Conservation (phyloP, 2,113 vertebrate genomes). For the Thunnus thynnus region DNA sequence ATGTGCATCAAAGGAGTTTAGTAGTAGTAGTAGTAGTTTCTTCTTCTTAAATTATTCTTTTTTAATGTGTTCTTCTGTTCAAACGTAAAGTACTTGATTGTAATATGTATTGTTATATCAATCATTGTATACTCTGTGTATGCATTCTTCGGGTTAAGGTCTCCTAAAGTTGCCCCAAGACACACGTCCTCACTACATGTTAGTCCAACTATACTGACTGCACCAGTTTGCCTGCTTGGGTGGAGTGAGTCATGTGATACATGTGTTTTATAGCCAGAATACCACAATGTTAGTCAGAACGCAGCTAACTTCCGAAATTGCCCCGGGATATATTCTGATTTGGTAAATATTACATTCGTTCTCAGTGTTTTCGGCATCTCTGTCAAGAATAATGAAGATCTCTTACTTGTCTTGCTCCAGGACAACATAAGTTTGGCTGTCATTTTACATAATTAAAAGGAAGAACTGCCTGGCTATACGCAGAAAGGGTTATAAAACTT, state of each 20-base stretch:
- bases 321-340: slow-evolving; percentile 18
- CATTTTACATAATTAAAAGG: slow-evolving; percentile 63
- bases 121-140: neutral
- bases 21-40: neutral
- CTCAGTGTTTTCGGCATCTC: slow-evolving; percentile 17
- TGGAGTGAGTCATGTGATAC: neutral
- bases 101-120: neutral
- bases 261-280: slow-evolving; percentile 27
- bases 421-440: slow-evolving; percentile 50
- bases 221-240: slow-evolving; percentile 29
- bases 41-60: neutral
- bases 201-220: neutral
- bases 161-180: neutral
- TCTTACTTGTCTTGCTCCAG: slow-evolving; percentile 40
- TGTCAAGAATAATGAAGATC: slow-evolving; percentile 44
- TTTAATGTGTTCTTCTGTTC: neutral
- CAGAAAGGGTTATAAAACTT: slow-evolving; percentile 39
- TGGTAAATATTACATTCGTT: slow-evolving; percentile 37
- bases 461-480: slow-evolving; percentile 24
- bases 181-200: neutral
- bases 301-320: slow-evolving; percentile 26
- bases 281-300: slow-evolving; percentile 6
- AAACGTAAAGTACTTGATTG: neutral
- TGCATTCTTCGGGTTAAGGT: neutral
- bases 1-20: too few relatives aligned